These are phyloP conservation scores for Cheilosia vulpina DNA, from an alignment of 2,888 invertebrate genomes.

Conservation along the genomic window DNA sequence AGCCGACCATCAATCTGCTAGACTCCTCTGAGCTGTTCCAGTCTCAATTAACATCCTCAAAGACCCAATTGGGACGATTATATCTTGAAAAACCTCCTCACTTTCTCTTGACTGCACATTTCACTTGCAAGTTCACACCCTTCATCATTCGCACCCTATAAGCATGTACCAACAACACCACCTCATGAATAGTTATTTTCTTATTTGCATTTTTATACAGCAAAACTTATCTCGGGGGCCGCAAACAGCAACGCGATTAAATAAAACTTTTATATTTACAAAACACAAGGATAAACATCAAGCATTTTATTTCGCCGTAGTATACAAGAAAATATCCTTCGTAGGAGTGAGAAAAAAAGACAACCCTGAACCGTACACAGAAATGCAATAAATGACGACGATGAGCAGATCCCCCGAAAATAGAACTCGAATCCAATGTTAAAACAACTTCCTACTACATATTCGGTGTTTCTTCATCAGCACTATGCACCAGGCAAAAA, in stretches of 20 bases:
- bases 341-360: slow-evolving; percentile 20
- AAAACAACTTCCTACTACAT: slow-evolving; percentile 59
- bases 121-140: background rate
- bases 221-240: slow-evolving; percentile 8
- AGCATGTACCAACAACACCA: background rate
- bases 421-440: slow-evolving; percentile 67
- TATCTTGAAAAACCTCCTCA: too few relatives aligned
- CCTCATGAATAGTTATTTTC: background rate
- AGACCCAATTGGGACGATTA: too few relatives aligned
- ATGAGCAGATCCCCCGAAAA: slow-evolving; percentile 42
- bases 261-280: slow-evolving; percentile 58
- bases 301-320: slow-evolving; percentile 13
- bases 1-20: too few relatives aligned
- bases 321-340: slow-evolving; percentile 35
- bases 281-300: slow-evolving; percentile 54
- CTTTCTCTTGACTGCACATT: too few relatives aligned
- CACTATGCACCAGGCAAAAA: slow-evolving; percentile 8
- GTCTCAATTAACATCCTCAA: too few relatives aligned
- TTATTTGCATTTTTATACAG: slow-evolving; percentile 17
- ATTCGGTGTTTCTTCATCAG: slow-evolving; percentile 53
- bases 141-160: background rate
- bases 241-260: slow-evolving; percentile 45
- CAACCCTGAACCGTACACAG: slow-evolving; percentile 42
- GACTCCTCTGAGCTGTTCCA: too few relatives aligned
- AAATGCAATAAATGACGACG: slow-evolving; percentile 46